Percentiles rank a stretch among this genome's conserved stretches.
These are phyloP conservation scores for Acleris sparsana DNA, from an alignment of 2,888 invertebrate species.

Conservation along the genomic window DNA sequence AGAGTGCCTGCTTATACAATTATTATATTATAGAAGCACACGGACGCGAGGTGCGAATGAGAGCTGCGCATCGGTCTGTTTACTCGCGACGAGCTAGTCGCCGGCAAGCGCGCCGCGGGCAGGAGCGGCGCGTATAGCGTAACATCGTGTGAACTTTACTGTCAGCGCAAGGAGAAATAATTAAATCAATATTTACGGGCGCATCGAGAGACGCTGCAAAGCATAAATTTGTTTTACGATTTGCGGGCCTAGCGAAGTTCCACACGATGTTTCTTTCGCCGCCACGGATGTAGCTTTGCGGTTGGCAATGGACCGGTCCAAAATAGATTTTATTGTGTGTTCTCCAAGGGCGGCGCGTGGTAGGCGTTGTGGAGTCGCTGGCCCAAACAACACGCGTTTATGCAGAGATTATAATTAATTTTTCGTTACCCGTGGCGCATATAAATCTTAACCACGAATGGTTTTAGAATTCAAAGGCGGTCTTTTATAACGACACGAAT, in stretches of 20 bases:
- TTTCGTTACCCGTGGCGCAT: slow-evolving; percentile 53
- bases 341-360: slow-evolving; percentile 69
- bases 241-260: slow-evolving; percentile 53
- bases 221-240: slow-evolving; percentile 59
- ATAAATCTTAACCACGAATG: slow-evolving; percentile 65
- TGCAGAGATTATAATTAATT: slow-evolving; percentile 71
- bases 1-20: too few species aligned
- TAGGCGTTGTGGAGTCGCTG: slow-evolving; percentile 33
- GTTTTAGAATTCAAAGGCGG: slow-evolving; percentile 46
- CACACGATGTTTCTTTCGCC: slow-evolving; percentile 66
- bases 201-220: slow-evolving; percentile 47
- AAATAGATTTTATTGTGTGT: slow-evolving; percentile 79
- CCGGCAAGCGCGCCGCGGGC: not conserved
- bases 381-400: slow-evolving; percentile 45
- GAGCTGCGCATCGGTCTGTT: not conserved
- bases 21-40: too few species aligned
- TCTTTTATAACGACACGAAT: slow-evolving; percentile 10
- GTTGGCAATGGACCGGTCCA: slow-evolving; percentile 76
- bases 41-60: not conserved
- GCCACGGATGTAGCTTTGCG: slow-evolving; percentile 69
- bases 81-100: slow-evolving; percentile 1
- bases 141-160: slow-evolving; percentile 24
- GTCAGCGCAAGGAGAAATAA: slow-evolving; percentile 36
- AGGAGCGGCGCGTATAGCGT: slow-evolving; percentile 2
- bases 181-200: slow-evolving; percentile 53